Base-by-base conservation (phyloP, 2,797 vertebrate species). In the Urocyon cinereoargenteus region DNA sequence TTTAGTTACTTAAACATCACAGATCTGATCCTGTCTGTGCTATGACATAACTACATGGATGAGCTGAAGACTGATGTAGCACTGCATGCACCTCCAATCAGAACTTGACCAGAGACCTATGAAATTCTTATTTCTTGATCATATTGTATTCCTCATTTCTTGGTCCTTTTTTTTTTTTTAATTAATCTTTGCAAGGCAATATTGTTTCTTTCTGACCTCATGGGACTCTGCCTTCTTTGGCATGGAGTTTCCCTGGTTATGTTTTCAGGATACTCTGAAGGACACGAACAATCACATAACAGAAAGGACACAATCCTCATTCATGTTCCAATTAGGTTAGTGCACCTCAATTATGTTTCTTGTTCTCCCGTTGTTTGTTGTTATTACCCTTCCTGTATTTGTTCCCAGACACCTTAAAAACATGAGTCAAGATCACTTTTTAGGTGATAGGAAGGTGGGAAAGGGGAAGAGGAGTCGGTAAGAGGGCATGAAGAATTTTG, bases 231-330 rank as follows among this genome's bases (percentile, higher is more conserved):
- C 78, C 59, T 81, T 59, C 57, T 88, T 95, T 96, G 90, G 78
- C 94, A 59, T 68, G 92, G 92, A 4, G 85, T 97, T 97, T 91
- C 95, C 92, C 96, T 24, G 72, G 66, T 77, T 86, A 26, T 94
- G 86, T 97, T 96, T 97, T 95, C 98, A 98, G 97, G 97, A 97
- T 98, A 64, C 92, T 84, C 96, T 93, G 97, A 98, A 98, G 98
- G 97, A 94, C 97, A 59, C 0, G 31, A 96, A 98, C 96, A 97
- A 97, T 97, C 57, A 62, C 90, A 66, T 26, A 81, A 72, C 73
- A 96, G 96, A 97, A 94, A 64, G 90, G 70, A 96, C 83, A 94
- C 90, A 97, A 70, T 95, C 90, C 90, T 93, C 92, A 94, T 97
- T 98, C 86, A 84, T 31, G 61, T 95, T 97, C 90, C 97, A 92